Evolutionary conservation across 2,888 invertebrate species (phyloP).

Genomic region (Aphelenchoides bicaudatus): DNA sequence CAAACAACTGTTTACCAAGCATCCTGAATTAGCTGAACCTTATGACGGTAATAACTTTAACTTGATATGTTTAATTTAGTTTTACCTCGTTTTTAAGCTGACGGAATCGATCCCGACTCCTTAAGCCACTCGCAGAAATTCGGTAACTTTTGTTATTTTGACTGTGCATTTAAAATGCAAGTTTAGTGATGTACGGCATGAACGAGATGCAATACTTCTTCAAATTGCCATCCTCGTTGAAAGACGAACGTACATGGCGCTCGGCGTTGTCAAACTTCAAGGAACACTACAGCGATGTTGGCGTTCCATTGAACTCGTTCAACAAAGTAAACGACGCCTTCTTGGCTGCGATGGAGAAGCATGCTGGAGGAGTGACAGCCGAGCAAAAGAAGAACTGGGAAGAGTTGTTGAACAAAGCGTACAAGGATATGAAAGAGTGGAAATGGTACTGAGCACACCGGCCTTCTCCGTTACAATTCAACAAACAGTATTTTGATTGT

Average conservation of each 20-base stretch:
- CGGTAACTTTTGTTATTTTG: too few species aligned
- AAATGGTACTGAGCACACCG: slow-evolving; percentile 47
- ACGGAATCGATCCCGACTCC: slow-evolving; percentile 48
- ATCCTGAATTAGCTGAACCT: slow-evolving; percentile 47
- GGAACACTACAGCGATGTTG: slow-evolving; percentile 45
- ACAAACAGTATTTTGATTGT: too few species aligned
- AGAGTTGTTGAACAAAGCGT: slow-evolving; percentile 43
- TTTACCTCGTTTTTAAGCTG: too few species aligned
- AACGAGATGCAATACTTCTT: slow-evolving; percentile 37
- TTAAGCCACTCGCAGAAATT: slow-evolving; percentile 44
- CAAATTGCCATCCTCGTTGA: slow-evolving; percentile 35
- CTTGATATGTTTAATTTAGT: too few species aligned
- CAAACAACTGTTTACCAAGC: slow-evolving; percentile 44
- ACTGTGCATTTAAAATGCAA: too few species aligned
- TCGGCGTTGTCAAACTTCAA: slow-evolving; percentile 44
- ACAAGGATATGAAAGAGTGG: slow-evolving; percentile 46
- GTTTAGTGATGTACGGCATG: slow-evolving; percentile 43
- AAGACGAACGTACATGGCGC: slow-evolving; percentile 41
- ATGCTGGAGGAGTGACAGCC: slow-evolving; percentile 45
- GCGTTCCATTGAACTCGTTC: slow-evolving; percentile 41
- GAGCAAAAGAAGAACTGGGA: slow-evolving; percentile 53
- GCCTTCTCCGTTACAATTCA: too few species aligned
- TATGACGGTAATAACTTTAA: too few species aligned
- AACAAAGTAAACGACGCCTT: slow-evolving; percentile 45
- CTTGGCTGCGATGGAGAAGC: slow-evolving; percentile 43